Evolutionary conservation across 1,140 invertebrate species (phyloP).

Genomic region (Cecropterus lyciades): DNA sequence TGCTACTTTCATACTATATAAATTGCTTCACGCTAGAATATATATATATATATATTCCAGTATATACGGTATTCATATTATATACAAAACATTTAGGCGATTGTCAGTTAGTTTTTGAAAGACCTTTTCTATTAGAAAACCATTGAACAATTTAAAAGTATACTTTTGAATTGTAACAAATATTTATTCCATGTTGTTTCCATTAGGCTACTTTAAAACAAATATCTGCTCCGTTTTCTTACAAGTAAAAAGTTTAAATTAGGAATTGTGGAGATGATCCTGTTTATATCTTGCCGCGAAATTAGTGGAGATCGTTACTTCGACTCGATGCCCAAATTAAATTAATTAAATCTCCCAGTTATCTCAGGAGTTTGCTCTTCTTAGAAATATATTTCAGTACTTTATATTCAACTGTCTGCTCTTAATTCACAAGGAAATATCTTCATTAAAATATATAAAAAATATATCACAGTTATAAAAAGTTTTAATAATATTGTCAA

Average conservation of each 20-base stretch:
- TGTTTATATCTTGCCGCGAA: constrained; percentile 37
- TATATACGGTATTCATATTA: too few species aligned
- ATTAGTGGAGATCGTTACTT: constrained; percentile 45
- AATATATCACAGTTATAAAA: too few species aligned
- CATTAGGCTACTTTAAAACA: not conserved
- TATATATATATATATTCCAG: too few species aligned
- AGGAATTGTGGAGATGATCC: constrained; percentile 9
- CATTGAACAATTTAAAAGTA: too few species aligned
- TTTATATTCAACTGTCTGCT: not conserved
- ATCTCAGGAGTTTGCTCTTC: constrained; percentile 34
- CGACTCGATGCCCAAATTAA: constrained; percentile 43
- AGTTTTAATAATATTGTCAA: too few species aligned
- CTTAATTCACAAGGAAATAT: not conserved
- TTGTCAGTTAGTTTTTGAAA: too few species aligned
- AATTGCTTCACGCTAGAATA: too few species aligned
- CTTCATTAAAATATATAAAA: not conserved
- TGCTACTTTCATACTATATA: too few species aligned
- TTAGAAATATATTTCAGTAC: not conserved
- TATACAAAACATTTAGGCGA: too few species aligned
- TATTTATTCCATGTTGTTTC: not conserved
- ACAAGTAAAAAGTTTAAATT: constrained; percentile 15
- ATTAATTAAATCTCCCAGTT: constrained; percentile 58
- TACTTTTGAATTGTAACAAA: too few species aligned
- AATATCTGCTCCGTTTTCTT: not conserved
- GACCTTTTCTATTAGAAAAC: too few species aligned